These are phyloP conservation scores for Nudaria mundana DNA, from an alignment of 2,888 invertebrate genomes.

Conservation along the genomic window DNA sequence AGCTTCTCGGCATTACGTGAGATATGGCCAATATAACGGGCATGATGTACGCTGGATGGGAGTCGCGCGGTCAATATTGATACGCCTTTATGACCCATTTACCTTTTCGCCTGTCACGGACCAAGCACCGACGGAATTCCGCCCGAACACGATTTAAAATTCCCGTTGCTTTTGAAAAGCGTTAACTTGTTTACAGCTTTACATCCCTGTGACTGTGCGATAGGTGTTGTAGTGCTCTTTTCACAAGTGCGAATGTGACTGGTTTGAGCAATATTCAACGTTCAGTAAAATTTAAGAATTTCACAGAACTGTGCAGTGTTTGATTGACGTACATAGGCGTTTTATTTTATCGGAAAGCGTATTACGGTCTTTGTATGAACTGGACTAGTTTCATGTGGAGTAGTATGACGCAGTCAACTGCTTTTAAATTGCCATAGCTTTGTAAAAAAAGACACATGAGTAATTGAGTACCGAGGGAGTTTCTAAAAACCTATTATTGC, in stretches of 20 bases:
- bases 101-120: conserved; percentile 54
- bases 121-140: conserved; percentile 55
- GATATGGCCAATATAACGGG: conserved; percentile 63
- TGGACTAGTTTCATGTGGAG: no score
- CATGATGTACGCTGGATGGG: conserved; percentile 61
- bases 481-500: no score
- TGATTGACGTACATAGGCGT: no score
- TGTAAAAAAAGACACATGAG: no score
- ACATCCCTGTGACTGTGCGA: conserved; percentile 9
- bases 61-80: conserved; percentile 74
- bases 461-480: no score
- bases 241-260: conserved; percentile 10
- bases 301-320: no score
- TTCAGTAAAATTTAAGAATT: no score
- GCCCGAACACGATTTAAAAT: conserved; percentile 56
- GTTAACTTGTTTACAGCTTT: conserved; percentile 49
- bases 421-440: no score
- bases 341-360: no score
- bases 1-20: conserved; percentile 56
- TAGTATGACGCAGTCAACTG: no score
- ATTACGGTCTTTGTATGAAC: no score
- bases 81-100: conserved; percentile 76
- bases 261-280: not conserved
- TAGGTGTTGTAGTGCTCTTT: conserved; percentile 10
- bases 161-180: conserved; percentile 48